Base-by-base conservation (phyloP, 2,797 vertebrate genomes). In the Distichodus sexfasciatus region DNA sequence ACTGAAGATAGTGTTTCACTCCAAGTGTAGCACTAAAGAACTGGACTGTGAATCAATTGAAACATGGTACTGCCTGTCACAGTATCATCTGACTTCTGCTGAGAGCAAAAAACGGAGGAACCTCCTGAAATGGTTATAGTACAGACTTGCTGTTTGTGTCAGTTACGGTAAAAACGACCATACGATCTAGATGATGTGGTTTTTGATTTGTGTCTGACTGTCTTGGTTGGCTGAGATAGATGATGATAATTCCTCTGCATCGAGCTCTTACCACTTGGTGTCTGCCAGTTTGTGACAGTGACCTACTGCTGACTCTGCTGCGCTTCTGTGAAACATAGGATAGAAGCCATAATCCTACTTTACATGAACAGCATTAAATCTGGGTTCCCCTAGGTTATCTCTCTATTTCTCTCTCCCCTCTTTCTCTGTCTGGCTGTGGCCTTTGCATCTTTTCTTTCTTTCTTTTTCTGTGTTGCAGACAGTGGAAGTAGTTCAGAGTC, bases 401-500 rank as follows among this genome's bases (percentile, higher is more conserved):
- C 12, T 69, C 10, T 46, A 10, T 62, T 8, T 69, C 2, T 71
- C 40, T 63, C 33, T 76, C 55, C 74, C 69, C 80, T 75, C 76
- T 79, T 76, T 76, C 78, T 80, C 80, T 87, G 86, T 74, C 71
- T 76, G 23, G 54, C 15, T n/a, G 9, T n/a, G 21, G 55, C 43
- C 51, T 28, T 44, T 53, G 54, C 17, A 31, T 11, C 44, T 12
- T 66, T 35, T 51, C 29, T 77, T 58, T 80, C 40, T 86, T 58
- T 77, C 55, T 80, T 36, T 86, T 58, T 65, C 76, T 86, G 36
- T 81, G 67, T 85, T 94, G 79, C 92, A 96, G 94, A 92, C 88
- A 93, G 91, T 90, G 89, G 88, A 88, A 91, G 89, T 84, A 92
- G 89, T 84, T 93, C 92, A 92, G 91, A 91, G 84, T 93, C 92